Base-by-base conservation (phyloP, 1,140 invertebrate genomes). In the Drosophila micromelanica region DNA sequence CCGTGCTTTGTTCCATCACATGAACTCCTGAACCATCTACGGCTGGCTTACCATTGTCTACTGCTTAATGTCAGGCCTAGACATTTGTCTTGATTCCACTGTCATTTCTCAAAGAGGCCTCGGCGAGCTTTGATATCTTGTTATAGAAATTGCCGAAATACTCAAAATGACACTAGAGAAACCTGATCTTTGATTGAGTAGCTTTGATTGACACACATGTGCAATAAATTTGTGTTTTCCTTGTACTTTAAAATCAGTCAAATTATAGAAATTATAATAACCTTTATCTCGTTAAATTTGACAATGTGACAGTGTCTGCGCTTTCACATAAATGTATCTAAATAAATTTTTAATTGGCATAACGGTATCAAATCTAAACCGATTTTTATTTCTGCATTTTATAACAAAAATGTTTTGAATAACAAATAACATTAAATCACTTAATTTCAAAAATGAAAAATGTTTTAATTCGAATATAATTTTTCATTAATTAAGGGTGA, bases 21-120 rank as follows among this genome's bases (percentile, higher is more conserved):
- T 79, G 76, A 87, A 71, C 82, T 82, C 37, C 71, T 81, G 78
- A 65, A 71, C 84, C 68, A 54, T 43, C 38, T 42, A 45, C 20
- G 23, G 52, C 43, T 67, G 42, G 42, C 46, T 46, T 37, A 15
- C 61, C 48, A 75, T 86, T 87, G 67, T 73, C 56, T 65, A 49
- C 27, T 17, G 71, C 70, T 82, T 76, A 86, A 68, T 86, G 73
- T 76, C 80, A 67, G 64, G 56, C 37, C 32, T 35, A 54, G 17
- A 17, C 43, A 76, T 73, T 73, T 80, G 65, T 73, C 73, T 56
- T 57, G 43, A 17, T 11, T 46, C 5, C 27, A 30, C 48, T 71
- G 40, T 51, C 27, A 60, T 57, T 57, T 79, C 59, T 46, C 20
- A 23, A 54, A 45, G 61, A 12, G 38, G 35, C 61, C 69, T 67